Conservation (phyloP, 2,888 invertebrate species). For the Aquatica leii region DNA sequence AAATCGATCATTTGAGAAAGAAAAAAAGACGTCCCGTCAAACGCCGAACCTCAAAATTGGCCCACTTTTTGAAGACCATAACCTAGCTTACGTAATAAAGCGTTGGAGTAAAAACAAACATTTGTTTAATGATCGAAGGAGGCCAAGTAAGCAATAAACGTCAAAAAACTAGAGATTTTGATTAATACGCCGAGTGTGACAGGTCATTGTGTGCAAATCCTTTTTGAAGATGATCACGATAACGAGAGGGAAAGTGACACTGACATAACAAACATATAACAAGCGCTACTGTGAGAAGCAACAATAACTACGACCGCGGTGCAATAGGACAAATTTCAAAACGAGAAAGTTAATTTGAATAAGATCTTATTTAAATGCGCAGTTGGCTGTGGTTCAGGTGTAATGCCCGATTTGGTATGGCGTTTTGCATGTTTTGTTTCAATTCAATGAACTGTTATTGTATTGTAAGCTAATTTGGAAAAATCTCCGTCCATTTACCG, state of each 20-base stretch:
- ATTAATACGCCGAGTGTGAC: no score
- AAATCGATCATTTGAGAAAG: no score
- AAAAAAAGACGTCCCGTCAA: no score
- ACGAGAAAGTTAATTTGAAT: neutral
- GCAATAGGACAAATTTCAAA: neutral
- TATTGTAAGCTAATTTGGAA: slow-evolving; percentile 27
- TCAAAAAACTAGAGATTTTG: no score
- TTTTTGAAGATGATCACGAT: slow-evolving; percentile 4
- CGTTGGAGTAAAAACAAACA: no score
- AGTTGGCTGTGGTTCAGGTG: neutral
- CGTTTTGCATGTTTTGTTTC: slow-evolving; percentile 20
- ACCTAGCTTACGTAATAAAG: no score
- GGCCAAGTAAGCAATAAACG: no score
- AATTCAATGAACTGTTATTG: slow-evolving; percentile 16
- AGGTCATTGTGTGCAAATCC: no score
- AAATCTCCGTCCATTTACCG: slow-evolving; percentile 19
- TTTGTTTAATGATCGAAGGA: no score
- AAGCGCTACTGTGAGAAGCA: neutral
- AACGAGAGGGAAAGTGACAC: slow-evolving; percentile 10
- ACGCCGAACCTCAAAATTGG: no score
- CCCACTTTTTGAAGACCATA: no score
- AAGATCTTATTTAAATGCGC: neutral
- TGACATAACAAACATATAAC: neutral
- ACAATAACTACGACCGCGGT: neutral
- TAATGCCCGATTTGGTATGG: slow-evolving; percentile 25